Conservation (phyloP, 2,888 invertebrate genomes). For the Pterostichus madidus region DNA sequence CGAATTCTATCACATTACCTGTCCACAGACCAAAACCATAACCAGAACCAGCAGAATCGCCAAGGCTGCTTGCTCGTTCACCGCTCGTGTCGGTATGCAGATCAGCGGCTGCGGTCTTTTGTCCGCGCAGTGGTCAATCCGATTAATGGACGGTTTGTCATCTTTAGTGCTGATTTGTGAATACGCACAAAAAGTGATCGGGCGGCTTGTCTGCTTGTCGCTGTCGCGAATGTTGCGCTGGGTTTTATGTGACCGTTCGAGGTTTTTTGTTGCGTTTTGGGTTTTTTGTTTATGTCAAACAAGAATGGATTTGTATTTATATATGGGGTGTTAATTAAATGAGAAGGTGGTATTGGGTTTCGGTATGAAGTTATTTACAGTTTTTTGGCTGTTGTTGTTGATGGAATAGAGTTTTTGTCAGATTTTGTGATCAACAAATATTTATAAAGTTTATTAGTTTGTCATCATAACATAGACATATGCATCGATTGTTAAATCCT, state of each 20-base stretch:
- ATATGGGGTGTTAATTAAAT: constrained; percentile 62
- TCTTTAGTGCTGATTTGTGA: constrained; percentile 66
- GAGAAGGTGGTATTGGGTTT: constrained; percentile 12
- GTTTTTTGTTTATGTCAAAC: constrained; percentile 43
- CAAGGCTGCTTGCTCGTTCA: no score
- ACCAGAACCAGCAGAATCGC: no score
- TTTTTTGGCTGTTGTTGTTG: constrained; percentile 10
- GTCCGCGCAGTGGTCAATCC: constrained; percentile 60
- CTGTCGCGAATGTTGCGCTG: background rate
- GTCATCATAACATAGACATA: background rate
- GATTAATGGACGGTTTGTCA: constrained; percentile 64
- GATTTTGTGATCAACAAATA: constrained; percentile 9
- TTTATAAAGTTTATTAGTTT: constrained; percentile 8
- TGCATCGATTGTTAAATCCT: background rate
- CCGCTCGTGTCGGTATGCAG: constrained; percentile 36
- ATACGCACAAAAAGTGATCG: constrained; percentile 58
- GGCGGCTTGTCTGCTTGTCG: constrained; percentile 3
- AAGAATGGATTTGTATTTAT: constrained; percentile 48
- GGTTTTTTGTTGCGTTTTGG: constrained; percentile 35
- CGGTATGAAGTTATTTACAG: constrained; percentile 34
- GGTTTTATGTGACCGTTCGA: constrained; percentile 3
- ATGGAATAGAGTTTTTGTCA: constrained; percentile 10
- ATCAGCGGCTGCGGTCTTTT: constrained; percentile 55
- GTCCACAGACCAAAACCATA: background rate
- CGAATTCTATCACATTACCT: constrained; percentile 41